phyloP scores from a whole-genome alignment of 2,797 vertebrate species.

The Lemur catta region DNA sequence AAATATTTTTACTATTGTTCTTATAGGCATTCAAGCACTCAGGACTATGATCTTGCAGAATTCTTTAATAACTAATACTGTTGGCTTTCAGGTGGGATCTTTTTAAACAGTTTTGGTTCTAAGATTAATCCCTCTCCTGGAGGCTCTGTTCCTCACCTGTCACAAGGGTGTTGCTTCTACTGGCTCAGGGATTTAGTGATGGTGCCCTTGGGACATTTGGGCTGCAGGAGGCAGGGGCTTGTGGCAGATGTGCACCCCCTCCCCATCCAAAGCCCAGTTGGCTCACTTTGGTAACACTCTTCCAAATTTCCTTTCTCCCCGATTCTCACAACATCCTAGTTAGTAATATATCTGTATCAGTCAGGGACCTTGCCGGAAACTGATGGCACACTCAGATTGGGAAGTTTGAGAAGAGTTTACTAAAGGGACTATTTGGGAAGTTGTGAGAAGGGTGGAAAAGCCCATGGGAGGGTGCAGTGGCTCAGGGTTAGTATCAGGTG shows the following conservation, averaged over 20 bases:
- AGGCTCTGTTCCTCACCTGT: neutral
- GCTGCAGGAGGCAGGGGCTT: neutral
- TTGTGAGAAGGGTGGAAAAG: neutral
- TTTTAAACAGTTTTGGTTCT: neutral
- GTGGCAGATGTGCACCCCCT: neutral
- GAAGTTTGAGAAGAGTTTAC: neutral
- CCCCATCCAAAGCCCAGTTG: neutral
- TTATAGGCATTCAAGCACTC: neutral
- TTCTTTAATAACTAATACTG: neutral
- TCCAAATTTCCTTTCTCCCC: neutral
- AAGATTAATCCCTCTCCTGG: neutral
- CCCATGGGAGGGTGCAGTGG: neutral
- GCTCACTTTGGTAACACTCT: neutral
- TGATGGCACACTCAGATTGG: too few species aligned
- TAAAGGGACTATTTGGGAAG: neutral
- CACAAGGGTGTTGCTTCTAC: neutral
- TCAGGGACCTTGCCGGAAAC: neutral
- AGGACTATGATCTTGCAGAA: neutral
- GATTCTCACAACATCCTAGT: neutral
- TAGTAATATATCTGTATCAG: neutral
- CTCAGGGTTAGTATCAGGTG: neutral
- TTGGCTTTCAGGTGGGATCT: neutral
- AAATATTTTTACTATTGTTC: neutral
- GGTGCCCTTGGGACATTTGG: neutral
- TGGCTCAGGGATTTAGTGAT: neutral